Conservation (phyloP, 2,113 vertebrate genomes). For the Anoura caudifer region DNA sequence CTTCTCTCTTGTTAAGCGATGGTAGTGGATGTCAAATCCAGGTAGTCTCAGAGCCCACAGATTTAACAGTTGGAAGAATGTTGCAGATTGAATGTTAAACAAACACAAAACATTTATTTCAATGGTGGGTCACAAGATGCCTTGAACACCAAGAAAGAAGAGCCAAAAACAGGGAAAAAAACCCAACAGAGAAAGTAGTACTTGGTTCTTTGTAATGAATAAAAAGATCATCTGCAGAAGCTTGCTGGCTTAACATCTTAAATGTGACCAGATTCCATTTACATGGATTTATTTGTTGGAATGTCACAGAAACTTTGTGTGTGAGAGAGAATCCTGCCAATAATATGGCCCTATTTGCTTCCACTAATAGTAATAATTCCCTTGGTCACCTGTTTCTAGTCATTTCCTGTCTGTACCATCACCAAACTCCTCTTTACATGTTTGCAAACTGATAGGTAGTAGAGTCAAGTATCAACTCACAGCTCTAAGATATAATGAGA, state of each 20-base stretch:
- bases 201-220: neutral
- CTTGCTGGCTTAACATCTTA: neutral
- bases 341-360: neutral
- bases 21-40: neutral
- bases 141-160: neutral
- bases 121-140: neutral
- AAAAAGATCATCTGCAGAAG: neutral
- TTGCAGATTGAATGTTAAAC: neutral
- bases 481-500: neutral
- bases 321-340: neutral
- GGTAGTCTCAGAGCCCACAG: neutral
- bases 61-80: neutral
- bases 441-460: neutral
- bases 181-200: neutral
- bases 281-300: neutral
- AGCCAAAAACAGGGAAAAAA: neutral
- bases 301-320: neutral
- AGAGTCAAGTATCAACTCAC: neutral
- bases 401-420: neutral
- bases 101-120: neutral
- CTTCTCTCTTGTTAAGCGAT: neutral
- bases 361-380: neutral
- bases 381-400: neutral
- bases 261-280: neutral
- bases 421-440: neutral